These are phyloP conservation scores for Oxycera nigricornis DNA, from an alignment of 2,888 invertebrate genomes.

Conservation along the genomic window DNA sequence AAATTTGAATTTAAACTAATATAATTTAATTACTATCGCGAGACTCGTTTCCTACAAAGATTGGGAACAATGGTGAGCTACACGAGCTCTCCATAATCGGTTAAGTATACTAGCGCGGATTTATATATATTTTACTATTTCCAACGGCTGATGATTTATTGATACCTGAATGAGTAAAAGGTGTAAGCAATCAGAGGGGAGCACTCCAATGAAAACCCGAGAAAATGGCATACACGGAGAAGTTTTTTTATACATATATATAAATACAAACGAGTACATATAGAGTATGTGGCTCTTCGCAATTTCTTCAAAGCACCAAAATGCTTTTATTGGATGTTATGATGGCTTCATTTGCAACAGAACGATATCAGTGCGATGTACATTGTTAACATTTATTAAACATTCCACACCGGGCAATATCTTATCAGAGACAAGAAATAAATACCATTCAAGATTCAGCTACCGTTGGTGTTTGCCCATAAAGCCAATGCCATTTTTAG, in stretches of 20 bases:
- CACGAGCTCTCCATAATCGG: not conserved
- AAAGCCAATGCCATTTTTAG: no score
- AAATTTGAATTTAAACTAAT: not conserved
- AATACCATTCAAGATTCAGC: not conserved
- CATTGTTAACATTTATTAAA: slow-evolving; percentile 18
- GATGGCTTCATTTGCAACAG: slow-evolving; percentile 9
- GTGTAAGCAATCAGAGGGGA: not conserved
- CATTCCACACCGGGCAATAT: not conserved
- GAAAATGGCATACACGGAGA: not conserved
- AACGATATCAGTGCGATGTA: slow-evolving; percentile 8
- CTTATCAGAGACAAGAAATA: slow-evolving; percentile 23
- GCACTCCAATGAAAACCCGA: not conserved
- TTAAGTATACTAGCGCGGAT: not conserved
- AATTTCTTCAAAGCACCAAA: slow-evolving; percentile 1
- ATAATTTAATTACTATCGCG: not conserved
- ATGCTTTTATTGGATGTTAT: slow-evolving; percentile 22
- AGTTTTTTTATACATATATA: not conserved
- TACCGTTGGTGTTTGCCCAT: not conserved
- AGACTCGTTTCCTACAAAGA: not conserved
- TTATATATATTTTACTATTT: not conserved
- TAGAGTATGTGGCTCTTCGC: not conserved
- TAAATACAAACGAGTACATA: not conserved
- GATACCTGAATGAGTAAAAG: not conserved
- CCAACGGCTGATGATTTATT: slow-evolving; percentile 4
- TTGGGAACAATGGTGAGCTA: not conserved